Evolutionary conservation across 1,140 invertebrate species (phyloP).

Genomic region (Aphelinus atriplicis): DNA sequence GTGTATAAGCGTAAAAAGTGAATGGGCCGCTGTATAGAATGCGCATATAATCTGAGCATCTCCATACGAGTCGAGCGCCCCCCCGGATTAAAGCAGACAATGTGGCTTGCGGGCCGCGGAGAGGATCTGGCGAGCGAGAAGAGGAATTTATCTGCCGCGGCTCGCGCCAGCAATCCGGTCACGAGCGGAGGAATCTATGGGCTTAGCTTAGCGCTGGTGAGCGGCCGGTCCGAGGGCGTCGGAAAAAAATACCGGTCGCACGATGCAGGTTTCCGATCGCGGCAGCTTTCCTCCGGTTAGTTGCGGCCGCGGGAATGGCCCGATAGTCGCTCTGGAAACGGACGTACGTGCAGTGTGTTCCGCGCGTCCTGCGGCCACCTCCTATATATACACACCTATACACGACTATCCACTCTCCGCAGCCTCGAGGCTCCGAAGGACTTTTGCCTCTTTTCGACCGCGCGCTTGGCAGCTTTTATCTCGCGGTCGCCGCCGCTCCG

Average conservation of each 20-base stretch:
- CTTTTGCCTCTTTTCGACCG: too few relatives aligned
- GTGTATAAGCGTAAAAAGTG: too few relatives aligned
- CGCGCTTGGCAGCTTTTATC: too few relatives aligned
- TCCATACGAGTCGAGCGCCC: not conserved
- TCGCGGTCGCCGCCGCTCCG: too few relatives aligned
- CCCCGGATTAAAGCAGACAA: too few relatives aligned
- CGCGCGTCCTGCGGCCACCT: not conserved
- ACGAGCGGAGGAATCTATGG: constrained; percentile 7
- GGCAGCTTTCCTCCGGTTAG: not conserved
- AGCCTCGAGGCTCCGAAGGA: too few relatives aligned
- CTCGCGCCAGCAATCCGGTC: constrained; percentile 14
- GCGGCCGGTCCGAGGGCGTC: not conserved
- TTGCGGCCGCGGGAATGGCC: not conserved
- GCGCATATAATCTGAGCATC: too few relatives aligned
- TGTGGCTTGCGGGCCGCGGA: too few relatives aligned
- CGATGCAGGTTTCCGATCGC: constrained; percentile 33
- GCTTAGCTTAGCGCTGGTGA: not conserved
- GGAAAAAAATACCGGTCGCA: constrained; percentile 24
- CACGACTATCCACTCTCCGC: constrained; percentile 38
- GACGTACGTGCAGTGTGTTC: not conserved
- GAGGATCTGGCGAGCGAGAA: not conserved
- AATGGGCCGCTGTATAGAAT: too few relatives aligned
- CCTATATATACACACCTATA: not conserved
- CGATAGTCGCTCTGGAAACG: too few relatives aligned
- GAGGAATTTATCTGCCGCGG: constrained; percentile 9